Evolutionary conservation across 1,140 invertebrate species (phyloP), one percentile per base, ranked within the genome.

Genomic region (Cyclina sinensis): DNA sequence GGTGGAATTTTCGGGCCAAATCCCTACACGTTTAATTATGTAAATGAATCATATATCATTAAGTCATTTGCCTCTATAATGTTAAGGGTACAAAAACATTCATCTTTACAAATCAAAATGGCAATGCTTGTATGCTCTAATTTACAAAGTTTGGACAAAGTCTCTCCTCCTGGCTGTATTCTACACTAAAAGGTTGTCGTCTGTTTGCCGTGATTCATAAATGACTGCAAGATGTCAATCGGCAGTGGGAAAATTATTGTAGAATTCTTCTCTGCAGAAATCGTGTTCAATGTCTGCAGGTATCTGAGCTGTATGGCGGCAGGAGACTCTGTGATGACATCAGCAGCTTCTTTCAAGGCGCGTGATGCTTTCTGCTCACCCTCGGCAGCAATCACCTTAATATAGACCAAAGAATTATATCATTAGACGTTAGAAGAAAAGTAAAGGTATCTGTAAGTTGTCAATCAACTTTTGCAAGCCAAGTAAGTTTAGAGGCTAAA

Each of bases 221-320:
- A 96, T 96, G 27, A 35, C 80, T 83, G 80, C 65, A 99, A 94
- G 92, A 99, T 97, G 94, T 99, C 98, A 93, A 99, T 98, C 39
- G 98, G 98, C 91, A 99, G 96, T 30, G 99, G 99, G 96, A 99
- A 99, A 86, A 99, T 98, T 93, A 99, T 99, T 12, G 99, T 99
- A 9, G 99, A 99, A 95, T 99, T 99, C 96, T 99, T 99, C 96
- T 99, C 99, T 1, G 98, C 98, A 48, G 98, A 98, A 95, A 99
- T 99, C 14, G 98, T 98, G 95, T 98, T 99, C 86, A 99, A 96
- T 0, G 94, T 94, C 85, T 94, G 94, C 27, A 94, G 92, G 76
- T 95, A 94, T 12, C 94, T 82, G n/a, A 98, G 96, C 96, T 99
- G 98, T 62, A 99, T 95, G 1, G 98, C 98, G 9, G 97, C 97